phyloP scores from a whole-genome alignment of 2,797 vertebrate genomes.

The Poeciliopsis turneri region DNA sequence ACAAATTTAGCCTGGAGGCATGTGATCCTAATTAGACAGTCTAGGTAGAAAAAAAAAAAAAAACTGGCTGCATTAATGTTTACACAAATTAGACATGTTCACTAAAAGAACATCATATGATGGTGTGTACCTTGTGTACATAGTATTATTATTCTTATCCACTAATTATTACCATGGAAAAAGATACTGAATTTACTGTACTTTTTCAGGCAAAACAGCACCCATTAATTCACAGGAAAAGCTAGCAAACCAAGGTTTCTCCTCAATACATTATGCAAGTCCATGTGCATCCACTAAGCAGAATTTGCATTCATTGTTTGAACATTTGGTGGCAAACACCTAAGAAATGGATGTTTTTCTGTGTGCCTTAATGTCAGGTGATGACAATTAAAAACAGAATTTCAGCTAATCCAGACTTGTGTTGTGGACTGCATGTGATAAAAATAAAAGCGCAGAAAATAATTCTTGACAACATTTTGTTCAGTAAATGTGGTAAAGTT shows the following conservation, averaged over 20 bases:
- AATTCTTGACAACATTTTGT: neutral
- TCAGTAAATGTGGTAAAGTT: neutral
- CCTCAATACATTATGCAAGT: neutral
- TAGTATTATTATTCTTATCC: constrained; percentile 40
- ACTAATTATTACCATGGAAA: constrained; percentile 54
- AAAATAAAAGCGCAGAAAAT: neutral
- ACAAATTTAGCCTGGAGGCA: constrained; percentile 52
- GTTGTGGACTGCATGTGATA: neutral
- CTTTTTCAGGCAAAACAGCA: constrained; percentile 12
- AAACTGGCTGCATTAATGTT: constrained; percentile 68
- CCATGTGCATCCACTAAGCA: neutral
- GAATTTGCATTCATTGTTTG: constrained; percentile 6
- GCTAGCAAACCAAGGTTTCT: constrained; percentile 24
- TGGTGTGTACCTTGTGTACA: constrained; percentile 29
- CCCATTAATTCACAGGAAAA: constrained; percentile 8
- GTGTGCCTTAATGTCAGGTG: neutral
- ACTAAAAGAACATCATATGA: constrained; percentile 58
- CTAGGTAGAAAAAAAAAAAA: constrained; percentile 58
- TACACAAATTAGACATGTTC: constrained; percentile 72
- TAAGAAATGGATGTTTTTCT: constrained; percentile 11
- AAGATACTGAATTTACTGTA: constrained; percentile 22
- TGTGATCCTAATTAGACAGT: constrained; percentile 66
- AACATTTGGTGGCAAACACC: constrained; percentile 22
- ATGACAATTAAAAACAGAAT: constrained; percentile 6
- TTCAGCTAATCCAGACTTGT: neutral